Evolutionary conservation across 2,113 vertebrate genomes (phyloP), one percentile per base, ranked within the genome.

Genomic region (Puma concolor): DNA sequence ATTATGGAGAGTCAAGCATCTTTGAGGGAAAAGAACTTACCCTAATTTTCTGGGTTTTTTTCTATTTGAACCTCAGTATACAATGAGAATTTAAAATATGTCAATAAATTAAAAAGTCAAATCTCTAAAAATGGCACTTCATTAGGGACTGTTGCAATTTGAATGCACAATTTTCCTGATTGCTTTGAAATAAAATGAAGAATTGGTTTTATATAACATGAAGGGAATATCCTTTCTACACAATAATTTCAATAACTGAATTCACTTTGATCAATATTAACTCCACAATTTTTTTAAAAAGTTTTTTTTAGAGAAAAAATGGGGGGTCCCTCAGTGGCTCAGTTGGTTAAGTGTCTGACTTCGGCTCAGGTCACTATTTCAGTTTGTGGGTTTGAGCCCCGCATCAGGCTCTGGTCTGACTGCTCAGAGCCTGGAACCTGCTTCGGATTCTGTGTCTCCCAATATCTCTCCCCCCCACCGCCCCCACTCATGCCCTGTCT

Each of bases 141-240:
- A 3, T 52, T 29, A 33, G 66, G n/a, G 63, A 80, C 31, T 76
- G 9, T 44, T 94, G 84, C 41, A 88, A 66, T 66, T 21, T 84
- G 4, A 84, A 21, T 48, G 25, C 0, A 76, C 5, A 44, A 63
- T 63, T 77, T 84, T 83, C 29, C 14, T 64, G 10, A 29, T 14
- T 91, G 4, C 10, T 94, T 89, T 77, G 33, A 94, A 90, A 95
- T 54, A 79, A 94, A 95, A 57, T 48, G 5, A 81, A 57, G 77
- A 89, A 52, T 1, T 1, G 21, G 19, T 90, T 79, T 80, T 54
- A 85, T 13, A 54, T 48, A 38, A 38, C 7, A 29, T 52, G 88
- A 71, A 95, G 41, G 33, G 88, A 88, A 66, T 81, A 29, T 1
- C 4, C 10, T 85, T 33, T 85, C 74, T 81, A 81, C 21, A 67